Conservation (phyloP, 2,113 vertebrate species). For the Myiagra hebetior region DNA sequence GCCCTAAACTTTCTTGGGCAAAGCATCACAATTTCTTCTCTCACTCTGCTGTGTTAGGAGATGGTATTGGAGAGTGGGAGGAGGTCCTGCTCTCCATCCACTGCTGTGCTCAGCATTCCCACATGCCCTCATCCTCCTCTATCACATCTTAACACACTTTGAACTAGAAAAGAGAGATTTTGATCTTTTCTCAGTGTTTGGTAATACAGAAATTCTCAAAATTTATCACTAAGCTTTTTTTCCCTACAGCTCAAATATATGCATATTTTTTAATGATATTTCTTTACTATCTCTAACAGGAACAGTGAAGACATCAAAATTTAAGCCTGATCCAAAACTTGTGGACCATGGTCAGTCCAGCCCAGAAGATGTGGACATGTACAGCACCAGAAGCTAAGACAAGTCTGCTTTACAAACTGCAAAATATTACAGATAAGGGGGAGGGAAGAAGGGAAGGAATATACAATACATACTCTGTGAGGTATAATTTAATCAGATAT, state of each 20-base stretch:
- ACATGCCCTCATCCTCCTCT: neutral
- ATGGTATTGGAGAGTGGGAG: neutral
- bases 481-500: slow-evolving; percentile 25
- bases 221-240: neutral
- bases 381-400: slow-evolving; percentile 84
- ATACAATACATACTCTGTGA: neutral
- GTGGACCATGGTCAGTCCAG: slow-evolving; percentile 86
- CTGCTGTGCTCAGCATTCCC: neutral
- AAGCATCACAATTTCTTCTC: neutral
- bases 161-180: neutral
- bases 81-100: neutral
- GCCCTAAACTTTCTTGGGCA: neutral
- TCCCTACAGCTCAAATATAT: neutral
- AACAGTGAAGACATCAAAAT: slow-evolving; percentile 62
- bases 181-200: neutral
- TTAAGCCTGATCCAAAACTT: slow-evolving; percentile 77
- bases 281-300: slow-evolving; percentile 56
- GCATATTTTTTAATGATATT: neutral
- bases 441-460: slow-evolving; percentile 49
- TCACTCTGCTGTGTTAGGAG: neutral
- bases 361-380: slow-evolving; percentile 88
- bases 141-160: neutral
- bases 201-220: neutral
- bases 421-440: neutral
- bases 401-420: neutral